These are phyloP conservation scores for Trichacis sp. DNA, from an alignment of 2,888 invertebrate species.

Conservation along the genomic window DNA sequence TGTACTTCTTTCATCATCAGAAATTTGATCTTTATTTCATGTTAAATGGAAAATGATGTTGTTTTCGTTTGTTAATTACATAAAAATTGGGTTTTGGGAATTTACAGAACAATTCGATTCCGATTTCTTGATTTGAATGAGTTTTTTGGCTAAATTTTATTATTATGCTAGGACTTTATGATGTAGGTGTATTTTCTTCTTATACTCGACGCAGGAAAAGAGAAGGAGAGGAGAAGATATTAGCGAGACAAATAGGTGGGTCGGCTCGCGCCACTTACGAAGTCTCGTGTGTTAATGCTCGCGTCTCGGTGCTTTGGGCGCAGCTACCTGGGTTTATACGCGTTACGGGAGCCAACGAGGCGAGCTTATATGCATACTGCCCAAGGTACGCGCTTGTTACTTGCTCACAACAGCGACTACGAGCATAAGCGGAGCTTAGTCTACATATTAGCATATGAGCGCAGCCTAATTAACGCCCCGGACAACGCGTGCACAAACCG, in stretches of 20 bases:
- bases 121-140: no score
- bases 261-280: constrained; percentile 40
- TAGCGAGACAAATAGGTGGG: constrained; percentile 63
- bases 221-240: constrained; percentile 52
- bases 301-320: constrained; percentile 27
- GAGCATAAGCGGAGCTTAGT: constrained; percentile 67
- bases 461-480: constrained; percentile 66
- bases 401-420: constrained; percentile 60
- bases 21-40: no score
- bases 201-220: no score
- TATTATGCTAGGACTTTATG: no score
- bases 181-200: no score
- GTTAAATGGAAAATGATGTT: no score
- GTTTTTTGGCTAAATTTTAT: no score
- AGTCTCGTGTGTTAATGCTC: constrained; percentile 33
- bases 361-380: constrained; percentile 24
- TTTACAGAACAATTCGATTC: no score
- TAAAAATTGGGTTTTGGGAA: no score
- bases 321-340: constrained; percentile 23
- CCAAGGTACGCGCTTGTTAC: constrained; percentile 58
- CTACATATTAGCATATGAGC: constrained; percentile 67
- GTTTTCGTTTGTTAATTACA: no score
- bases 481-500: constrained; percentile 55
- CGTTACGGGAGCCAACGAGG: constrained; percentile 9
- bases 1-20: no score